Base-by-base conservation (phyloP, 2,888 invertebrate species). In the Caenorhabditis zanzibari region DNA sequence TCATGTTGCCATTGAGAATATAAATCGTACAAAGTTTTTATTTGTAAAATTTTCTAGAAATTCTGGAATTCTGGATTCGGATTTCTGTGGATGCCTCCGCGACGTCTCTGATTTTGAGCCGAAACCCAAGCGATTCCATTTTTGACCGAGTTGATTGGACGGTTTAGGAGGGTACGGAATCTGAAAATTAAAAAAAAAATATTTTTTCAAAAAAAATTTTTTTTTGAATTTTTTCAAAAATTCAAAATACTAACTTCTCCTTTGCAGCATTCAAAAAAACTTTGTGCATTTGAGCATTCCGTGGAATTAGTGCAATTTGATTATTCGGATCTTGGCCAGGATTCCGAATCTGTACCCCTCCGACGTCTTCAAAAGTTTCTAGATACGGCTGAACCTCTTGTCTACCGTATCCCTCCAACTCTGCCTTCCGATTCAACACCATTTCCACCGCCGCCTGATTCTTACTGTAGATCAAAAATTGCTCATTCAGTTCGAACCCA, bases 51-150 rank as follows among this genome's bases (percentile, higher is more conserved):
- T 6, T 38, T 38, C 38, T 38, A 38, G 38, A 38, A 12, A 38
- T 38, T 12, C 6, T 10, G 12, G 38, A 38, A 38, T 38, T 38
- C 38, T 12, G 38, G 38, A 38, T 38, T 38, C 38, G 5, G 38
- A 6, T 38, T 6, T 38, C 38, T 38, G n/a, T 32, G 32, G 32
- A 32, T 4, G 32, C n/a, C n/a, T 32, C 32, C 32, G 32, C 26
- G 54, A 12, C 19, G 66, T 22, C 68, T 22, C 35, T 32, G 44
- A 49, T 66, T 68, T 14, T 68, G 35, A 12, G 54, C 52, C 0
- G 54, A 38, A 24, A 76, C 38, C 76, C 76, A 76, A 2, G 32
- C 28, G 41, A 76, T 38, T 24, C 76, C 68, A 52, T 66, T 68
- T 26, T 52, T 56, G 28, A 76, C 22, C 0, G 59, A 49, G 32